A percentile compares a stretch with the other conserved stretches of the same genome.
Evolutionary conservation across 2,888 invertebrate genomes (phyloP).

Genomic region (Malthinus seriepunctatus): DNA sequence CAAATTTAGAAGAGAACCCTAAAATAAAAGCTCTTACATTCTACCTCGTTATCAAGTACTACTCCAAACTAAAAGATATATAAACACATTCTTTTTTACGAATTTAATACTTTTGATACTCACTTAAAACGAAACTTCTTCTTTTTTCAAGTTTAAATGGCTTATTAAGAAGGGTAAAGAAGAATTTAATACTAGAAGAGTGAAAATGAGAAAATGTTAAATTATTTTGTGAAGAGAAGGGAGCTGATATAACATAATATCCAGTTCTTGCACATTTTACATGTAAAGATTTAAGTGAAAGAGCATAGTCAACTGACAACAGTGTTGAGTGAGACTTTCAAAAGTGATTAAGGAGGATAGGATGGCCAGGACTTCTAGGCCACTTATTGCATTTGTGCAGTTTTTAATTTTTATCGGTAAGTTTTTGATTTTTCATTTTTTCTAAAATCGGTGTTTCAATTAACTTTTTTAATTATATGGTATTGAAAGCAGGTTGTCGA

Average conservation of each 20-base stretch:
- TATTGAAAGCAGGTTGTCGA: too few relatives aligned
- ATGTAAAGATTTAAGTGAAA: conserved; percentile 50
- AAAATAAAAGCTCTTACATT: conserved; percentile 4
- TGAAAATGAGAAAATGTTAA: conserved; percentile 1
- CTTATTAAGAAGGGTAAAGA: too few relatives aligned
- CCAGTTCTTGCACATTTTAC: conserved; percentile 40
- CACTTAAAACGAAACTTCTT: too few relatives aligned
- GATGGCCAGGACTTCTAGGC: conserved; percentile 43
- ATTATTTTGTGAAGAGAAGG: conserved; percentile 35
- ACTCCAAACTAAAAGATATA: conserved; percentile 6
- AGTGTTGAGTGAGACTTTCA: conserved; percentile 42
- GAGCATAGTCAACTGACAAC: conserved; percentile 43
- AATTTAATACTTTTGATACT: neutral
- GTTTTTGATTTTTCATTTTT: conserved; percentile 19
- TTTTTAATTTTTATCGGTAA: conserved; percentile 36
- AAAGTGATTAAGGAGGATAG: conserved; percentile 38
- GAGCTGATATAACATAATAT: conserved; percentile 33
- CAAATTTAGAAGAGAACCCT: neutral
- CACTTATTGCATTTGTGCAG: conserved; percentile 28
- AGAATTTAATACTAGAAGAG: neutral
- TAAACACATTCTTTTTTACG: conserved; percentile 1
- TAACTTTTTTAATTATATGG: too few relatives aligned
- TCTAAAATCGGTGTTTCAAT: neutral
- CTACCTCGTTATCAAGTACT: neutral
- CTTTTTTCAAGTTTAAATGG: too few relatives aligned